A percentile compares a stretch with the other conserved stretches of the same genome.
Evolutionary conservation across 2,113 vertebrate species (phyloP).

Genomic region (Toxotes jaculatrix): DNA sequence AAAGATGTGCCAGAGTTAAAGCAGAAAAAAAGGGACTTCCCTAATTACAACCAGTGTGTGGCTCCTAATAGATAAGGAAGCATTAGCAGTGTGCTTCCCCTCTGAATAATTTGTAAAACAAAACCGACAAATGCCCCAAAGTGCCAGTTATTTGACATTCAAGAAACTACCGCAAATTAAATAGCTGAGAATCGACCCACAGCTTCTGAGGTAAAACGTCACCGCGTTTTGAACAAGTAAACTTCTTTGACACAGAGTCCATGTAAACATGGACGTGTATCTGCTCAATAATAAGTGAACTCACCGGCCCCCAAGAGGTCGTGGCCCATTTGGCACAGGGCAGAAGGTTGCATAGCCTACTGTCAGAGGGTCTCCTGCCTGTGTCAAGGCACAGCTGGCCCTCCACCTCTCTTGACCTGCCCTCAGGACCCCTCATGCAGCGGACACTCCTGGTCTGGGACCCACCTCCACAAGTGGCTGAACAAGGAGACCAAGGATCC

Average conservation of each 20-base stretch:
- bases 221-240: neutral
- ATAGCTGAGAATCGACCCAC: neutral
- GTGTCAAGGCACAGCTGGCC: conserved; percentile 85
- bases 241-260: neutral
- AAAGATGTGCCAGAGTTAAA: neutral
- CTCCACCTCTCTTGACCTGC: conserved; percentile 82
- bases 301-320: conserved; percentile 91
- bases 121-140: neutral
- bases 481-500: conserved; percentile 91
- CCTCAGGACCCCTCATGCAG: conserved; percentile 84
- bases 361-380: conserved; percentile 86
- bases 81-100: neutral
- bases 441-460: conserved; percentile 89
- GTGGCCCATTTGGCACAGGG: conserved; percentile 90
- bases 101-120: neutral
- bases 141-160: too few species aligned
- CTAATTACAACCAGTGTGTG: neutral
- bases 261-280: neutral
- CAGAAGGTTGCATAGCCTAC: conserved; percentile 81
- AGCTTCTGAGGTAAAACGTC: neutral
- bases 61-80: neutral
- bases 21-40: neutral
- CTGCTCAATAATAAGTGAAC: conserved; percentile 35
- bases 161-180: neutral
- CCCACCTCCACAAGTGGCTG: conserved; percentile 90